A percentile compares a stretch with the other conserved stretches of the same genome.
Conservation (phyloP, 2,797 vertebrate genomes). For the Enteromius viviparus region DNA sequence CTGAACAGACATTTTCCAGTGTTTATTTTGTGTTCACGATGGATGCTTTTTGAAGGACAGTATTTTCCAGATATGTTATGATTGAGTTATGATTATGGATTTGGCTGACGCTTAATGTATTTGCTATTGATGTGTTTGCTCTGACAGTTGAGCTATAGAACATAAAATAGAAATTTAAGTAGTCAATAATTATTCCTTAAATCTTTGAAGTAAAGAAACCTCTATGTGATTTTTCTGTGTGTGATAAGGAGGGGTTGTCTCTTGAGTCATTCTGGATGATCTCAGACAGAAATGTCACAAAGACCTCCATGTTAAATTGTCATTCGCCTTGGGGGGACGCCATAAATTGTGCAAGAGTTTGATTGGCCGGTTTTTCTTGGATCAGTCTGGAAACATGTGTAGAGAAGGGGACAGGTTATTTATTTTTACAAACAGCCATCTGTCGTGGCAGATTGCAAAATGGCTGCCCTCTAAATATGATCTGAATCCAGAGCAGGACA, state of each 20-base stretch:
- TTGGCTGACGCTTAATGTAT: background rate
- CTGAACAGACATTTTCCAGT: background rate
- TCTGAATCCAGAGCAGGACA: constrained; percentile 50
- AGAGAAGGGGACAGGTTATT: constrained; percentile 61
- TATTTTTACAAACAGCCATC: constrained; percentile 72
- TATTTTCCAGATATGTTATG: background rate
- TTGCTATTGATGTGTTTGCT: background rate
- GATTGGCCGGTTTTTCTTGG: constrained; percentile 44
- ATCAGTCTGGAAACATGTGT: constrained; percentile 45
- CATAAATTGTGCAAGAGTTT: constrained; percentile 59
- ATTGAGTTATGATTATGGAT: background rate
- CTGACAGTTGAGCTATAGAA: background rate
- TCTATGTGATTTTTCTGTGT: background rate
- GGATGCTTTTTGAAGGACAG: background rate
- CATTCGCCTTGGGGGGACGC: constrained; percentile 43
- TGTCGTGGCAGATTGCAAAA: constrained; percentile 65
- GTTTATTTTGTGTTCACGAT: constrained; percentile 4
- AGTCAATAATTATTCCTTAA: background rate
- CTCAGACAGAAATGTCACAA: constrained; percentile 44
- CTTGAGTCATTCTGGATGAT: constrained; percentile 34
- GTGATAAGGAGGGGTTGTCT: background rate
- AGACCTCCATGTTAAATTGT: constrained; percentile 31
- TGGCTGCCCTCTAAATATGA: constrained; percentile 56
- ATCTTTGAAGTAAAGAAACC: background rate
- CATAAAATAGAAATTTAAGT: background rate